phyloP scores from a whole-genome alignment of 2,888 invertebrate species.

The Apamea sordens region DNA sequence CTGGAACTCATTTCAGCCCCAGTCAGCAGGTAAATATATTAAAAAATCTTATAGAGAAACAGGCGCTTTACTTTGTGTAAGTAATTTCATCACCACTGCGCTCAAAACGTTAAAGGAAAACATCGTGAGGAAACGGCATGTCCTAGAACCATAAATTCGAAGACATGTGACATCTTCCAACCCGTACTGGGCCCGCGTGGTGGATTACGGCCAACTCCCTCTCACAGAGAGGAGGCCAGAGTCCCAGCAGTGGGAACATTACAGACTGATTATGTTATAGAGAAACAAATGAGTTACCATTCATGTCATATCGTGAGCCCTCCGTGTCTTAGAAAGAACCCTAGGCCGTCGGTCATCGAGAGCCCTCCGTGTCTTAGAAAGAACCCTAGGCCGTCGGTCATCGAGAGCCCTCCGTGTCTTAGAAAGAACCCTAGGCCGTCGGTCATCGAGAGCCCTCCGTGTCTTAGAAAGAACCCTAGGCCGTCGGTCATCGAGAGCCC shows the following conservation, averaged over 20 bases:
- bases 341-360: neutral
- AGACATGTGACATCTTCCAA: too few relatives aligned
- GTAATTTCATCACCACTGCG: too few relatives aligned
- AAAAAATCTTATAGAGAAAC: neutral
- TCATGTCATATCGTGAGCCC: neutral
- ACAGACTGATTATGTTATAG: too few relatives aligned
- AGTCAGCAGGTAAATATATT: slow-evolving; percentile 37
- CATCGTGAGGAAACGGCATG: too few relatives aligned
- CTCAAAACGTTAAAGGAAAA: too few relatives aligned
- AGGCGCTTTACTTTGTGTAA: too few relatives aligned
- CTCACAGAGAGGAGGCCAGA: too few relatives aligned
- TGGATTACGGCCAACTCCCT: too few relatives aligned
- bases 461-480: neutral
- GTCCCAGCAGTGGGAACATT: too few relatives aligned
- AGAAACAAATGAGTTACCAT: neutral
- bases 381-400: neutral
- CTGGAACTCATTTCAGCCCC: slow-evolving; percentile 67
- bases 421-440: neutral
- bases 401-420: neutral
- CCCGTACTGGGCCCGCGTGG: too few relatives aligned
- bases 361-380: neutral
- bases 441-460: neutral
- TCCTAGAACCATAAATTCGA: too few relatives aligned
- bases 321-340: neutral
- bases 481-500: neutral